Conservation (phyloP, 2,113 vertebrate genomes). For the Muntiacus reevesi region DNA sequence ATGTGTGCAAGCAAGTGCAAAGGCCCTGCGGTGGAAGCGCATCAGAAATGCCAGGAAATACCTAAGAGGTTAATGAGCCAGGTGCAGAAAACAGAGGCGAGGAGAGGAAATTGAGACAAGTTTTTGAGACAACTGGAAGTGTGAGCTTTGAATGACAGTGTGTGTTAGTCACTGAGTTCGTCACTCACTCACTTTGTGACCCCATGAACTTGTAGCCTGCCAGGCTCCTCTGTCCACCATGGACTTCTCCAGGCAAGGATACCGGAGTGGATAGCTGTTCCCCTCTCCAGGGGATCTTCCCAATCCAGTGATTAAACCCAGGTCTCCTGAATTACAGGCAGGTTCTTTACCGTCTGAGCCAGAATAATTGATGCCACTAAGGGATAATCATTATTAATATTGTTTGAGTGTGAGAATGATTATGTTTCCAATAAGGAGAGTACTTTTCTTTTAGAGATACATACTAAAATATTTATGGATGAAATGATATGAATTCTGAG, state of each 20-base stretch:
- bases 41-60: not conserved
- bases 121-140: not conserved
- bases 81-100: not conserved
- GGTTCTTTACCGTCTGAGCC: not conserved
- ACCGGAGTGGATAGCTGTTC: not conserved
- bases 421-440: not conserved
- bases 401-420: not conserved
- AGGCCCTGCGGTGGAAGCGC: not conserved
- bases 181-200: not conserved
- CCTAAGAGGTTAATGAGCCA: not conserved
- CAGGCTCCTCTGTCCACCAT: not conserved
- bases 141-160: not conserved
- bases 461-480: not conserved
- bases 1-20: not conserved
- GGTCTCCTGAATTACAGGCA: not conserved
- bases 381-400: not conserved
- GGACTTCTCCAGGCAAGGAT: not conserved
- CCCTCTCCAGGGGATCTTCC: not conserved
- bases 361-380: not conserved
- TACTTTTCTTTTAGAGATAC: not conserved
- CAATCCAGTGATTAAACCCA: not conserved
- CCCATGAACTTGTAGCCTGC: not conserved
- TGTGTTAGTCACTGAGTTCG: rapidly evolving
- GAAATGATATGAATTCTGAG: not conserved
- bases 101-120: not conserved